These are phyloP conservation scores for Diaperis boleti DNA, from an alignment of 2,888 invertebrate species.

Conservation along the genomic window DNA sequence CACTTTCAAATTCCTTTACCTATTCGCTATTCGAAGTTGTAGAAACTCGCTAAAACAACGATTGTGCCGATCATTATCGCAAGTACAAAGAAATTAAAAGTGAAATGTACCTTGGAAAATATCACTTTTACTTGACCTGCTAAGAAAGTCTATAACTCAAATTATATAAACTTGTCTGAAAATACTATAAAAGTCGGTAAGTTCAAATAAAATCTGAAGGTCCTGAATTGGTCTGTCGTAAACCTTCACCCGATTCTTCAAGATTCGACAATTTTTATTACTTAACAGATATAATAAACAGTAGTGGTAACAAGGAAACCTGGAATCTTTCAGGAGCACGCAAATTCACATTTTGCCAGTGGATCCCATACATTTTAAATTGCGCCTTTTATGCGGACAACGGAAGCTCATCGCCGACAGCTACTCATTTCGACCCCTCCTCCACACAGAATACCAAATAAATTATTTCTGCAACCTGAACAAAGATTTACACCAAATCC, in stretches of 20 bases:
- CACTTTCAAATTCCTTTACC: conserved; percentile 3
- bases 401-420: conserved; percentile 17
- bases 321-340: background rate
- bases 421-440: conserved; percentile 19
- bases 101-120: conserved; percentile 35
- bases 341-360: background rate
- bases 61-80: conserved; percentile 16
- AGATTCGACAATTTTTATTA: conserved; percentile 14
- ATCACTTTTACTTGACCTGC: conserved; percentile 38
- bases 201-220: conserved; percentile 19
- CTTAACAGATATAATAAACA: conserved; percentile 4
- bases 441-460: conserved; percentile 6
- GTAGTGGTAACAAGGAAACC: conserved; percentile 8
- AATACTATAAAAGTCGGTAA: conserved; percentile 28
- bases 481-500: background rate
- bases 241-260: conserved; percentile 19
- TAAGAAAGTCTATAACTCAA: conserved; percentile 34
- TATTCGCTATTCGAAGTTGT: background rate
- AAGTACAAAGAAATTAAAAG: conserved; percentile 29
- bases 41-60: conserved; percentile 18
- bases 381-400: conserved; percentile 23
- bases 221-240: conserved; percentile 11
- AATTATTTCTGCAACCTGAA: conserved; percentile 8
- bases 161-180: conserved; percentile 30
- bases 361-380: conserved; percentile 32